Percentiles rank a stretch among this genome's conserved stretches.
Evolutionary conservation across 92 coral and sea anemone genomes (phyloP).

Genomic region (Bergia puertoricense): DNA sequence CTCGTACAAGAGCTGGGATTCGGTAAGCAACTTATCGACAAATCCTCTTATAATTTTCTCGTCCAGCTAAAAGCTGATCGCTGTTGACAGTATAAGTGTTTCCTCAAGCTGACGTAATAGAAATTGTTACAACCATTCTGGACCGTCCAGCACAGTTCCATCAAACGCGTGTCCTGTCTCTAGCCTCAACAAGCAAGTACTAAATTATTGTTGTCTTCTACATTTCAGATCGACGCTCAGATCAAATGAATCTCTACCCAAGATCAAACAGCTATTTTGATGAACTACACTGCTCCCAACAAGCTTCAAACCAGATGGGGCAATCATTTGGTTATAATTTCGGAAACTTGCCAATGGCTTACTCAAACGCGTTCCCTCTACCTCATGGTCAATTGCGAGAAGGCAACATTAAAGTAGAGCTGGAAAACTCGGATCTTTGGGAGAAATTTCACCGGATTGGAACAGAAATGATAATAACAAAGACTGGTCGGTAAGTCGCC

Average conservation of each 20-base stretch:
- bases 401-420: constrained; percentile 71
- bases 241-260: constrained; percentile 67
- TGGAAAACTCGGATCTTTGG: constrained; percentile 90
- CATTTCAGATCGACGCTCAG: constrained; percentile 77
- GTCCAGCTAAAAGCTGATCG: constrained; percentile 17
- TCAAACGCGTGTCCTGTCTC: background rate
- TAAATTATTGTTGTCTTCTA: constrained; percentile 27
- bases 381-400: constrained; percentile 81
- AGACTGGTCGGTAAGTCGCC: constrained; percentile 87
- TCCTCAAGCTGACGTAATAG: constrained; percentile 60
- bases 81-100: constrained; percentile 29
- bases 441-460: constrained; percentile 87
- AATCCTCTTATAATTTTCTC: constrained; percentile 21
- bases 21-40: constrained; percentile 29
- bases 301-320: constrained; percentile 59
- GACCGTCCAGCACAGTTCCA: constrained; percentile 26
- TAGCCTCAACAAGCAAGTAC: constrained; percentile 14
- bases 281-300: constrained; percentile 66
- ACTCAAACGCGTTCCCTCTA: constrained; percentile 64
- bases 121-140: constrained; percentile 48
- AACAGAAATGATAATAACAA: constrained; percentile 91
- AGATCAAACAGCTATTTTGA: constrained; percentile 70
- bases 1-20: constrained; percentile 40
- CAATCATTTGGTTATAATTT: constrained; percentile 71
- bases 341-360: constrained; percentile 62